A percentile compares a stretch with the other conserved stretches of the same genome.
phyloP scores from a whole-genome alignment of 2,888 invertebrate species.

The Sisyra nigra region DNA sequence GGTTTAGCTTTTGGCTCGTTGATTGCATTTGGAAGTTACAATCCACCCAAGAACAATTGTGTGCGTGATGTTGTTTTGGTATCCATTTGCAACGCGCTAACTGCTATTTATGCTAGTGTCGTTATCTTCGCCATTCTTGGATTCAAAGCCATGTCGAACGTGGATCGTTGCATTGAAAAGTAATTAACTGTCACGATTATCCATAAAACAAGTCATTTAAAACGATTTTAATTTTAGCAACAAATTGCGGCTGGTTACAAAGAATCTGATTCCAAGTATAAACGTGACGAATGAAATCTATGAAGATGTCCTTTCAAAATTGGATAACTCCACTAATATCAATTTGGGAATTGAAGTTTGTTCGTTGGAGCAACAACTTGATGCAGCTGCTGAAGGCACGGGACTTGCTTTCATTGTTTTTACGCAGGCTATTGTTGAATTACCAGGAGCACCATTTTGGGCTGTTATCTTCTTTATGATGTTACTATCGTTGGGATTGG shows the following conservation, averaged over 20 bases:
- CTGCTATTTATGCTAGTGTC: conserved; percentile 87
- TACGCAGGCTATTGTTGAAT: conserved; percentile 87
- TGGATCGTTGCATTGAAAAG: conserved; percentile 64
- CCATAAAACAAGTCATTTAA: background rate
- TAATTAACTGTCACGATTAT: conserved; percentile 31
- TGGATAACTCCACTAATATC: conserved; percentile 24
- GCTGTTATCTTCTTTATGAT: conserved; percentile 91
- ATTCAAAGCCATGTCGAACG: conserved; percentile 86
- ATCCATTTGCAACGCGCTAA: conserved; percentile 81
- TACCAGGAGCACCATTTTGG: conserved; percentile 92
- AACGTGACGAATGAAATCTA: conserved; percentile 41
- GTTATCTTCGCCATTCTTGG: conserved; percentile 92
- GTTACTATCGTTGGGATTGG: conserved; percentile 82
- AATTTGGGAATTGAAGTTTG: conserved; percentile 43
- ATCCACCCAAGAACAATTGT: conserved; percentile 87
- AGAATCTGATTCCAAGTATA: conserved; percentile 18
- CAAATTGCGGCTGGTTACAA: conserved; percentile 26
- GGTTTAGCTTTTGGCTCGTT: conserved; percentile 89
- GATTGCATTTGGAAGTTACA: conserved; percentile 92
- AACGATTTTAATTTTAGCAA: conserved; percentile 28
- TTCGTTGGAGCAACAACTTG: conserved; percentile 53
- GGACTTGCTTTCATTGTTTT: conserved; percentile 95
- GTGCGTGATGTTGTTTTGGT: conserved; percentile 82
- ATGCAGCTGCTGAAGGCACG: conserved; percentile 86
- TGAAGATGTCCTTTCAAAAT: conserved; percentile 27